Evolutionary conservation across 2,888 invertebrate species (phyloP), one percentile per base, ranked within the genome.

Genomic region (Scrobipalpa costella): DNA sequence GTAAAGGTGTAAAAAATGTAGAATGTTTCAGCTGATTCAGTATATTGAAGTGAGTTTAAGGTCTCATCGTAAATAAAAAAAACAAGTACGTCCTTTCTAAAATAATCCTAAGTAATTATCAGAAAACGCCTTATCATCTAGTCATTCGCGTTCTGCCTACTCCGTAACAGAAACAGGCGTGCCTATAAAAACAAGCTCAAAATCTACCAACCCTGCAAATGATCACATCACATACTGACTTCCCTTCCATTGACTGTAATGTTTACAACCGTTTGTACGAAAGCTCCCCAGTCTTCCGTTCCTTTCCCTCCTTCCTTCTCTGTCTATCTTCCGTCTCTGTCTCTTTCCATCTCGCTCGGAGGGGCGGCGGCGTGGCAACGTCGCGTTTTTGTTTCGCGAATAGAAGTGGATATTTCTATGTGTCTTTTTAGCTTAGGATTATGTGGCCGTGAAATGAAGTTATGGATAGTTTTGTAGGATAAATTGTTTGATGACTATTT

Each of bases 361-460:
- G 82, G 84, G 82, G 81, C 78, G 75, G 76, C 71, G 75, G 66
- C 67, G 72, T 79, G 84, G 84, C 86, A 86, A 83, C 86, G 79
- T 71, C 76, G 84, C 85, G 57, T 49, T 64, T 17, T 2, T 34
- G 55, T 15, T 34, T 55, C 15, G 55, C 55, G 55, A 55, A 55
- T 55, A 55, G 55, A 55, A 34, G 34, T 55, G 55, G 8, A 7
- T 49, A 11, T 19, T 49, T 13, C 27, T 55, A 34, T 11, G 17
- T 50, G 17, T 21, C 9, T 17, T 50, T 7, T 19, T 52, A 27
- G 50, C n/a, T 44, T 27, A 27, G 27, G 2, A 44, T n/a, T n/a
- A 5, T 9, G 44, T 44, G 44, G 15, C 44, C 44, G 44, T 44
- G 44, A 44, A 44, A 15, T 15, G n/a, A 40, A 40, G 40, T 40